Conservation (phyloP, 1,140 invertebrate species). For the Trinorchestia longiramus region DNA sequence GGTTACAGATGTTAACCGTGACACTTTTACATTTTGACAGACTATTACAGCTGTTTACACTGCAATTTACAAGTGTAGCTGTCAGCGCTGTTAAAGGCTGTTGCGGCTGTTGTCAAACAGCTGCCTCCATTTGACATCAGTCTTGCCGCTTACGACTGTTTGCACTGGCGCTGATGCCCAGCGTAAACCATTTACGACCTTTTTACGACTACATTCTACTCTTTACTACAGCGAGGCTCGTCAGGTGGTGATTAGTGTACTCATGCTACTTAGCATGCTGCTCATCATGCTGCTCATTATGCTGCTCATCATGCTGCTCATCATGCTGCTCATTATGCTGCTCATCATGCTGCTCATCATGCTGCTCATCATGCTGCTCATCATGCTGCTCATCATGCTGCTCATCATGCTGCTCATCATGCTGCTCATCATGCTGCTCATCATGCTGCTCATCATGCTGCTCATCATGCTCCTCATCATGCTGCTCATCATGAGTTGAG, state of each 20-base stretch:
- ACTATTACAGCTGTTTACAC: no score
- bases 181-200: not conserved
- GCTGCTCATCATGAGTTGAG: no score
- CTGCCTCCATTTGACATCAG: not conserved
- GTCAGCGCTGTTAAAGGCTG: not conserved
- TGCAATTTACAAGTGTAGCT: no score
- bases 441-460: no score
- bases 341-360: not conserved
- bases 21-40: no score
- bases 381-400: not conserved
- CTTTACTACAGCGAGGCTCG: not conserved
- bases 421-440: not conserved
- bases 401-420: not conserved
- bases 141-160: not conserved
- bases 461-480: no score
- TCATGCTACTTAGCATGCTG: not conserved
- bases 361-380: not conserved
- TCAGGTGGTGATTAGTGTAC: not conserved
- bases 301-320: not conserved
- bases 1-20: no score
- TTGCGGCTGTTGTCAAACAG: not conserved
- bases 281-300: not conserved
- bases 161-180: not conserved
- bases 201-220: not conserved
- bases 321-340: not conserved